phyloP scores from a whole-genome alignment of 2,888 invertebrate genomes.

The Chouioia cunea region DNA sequence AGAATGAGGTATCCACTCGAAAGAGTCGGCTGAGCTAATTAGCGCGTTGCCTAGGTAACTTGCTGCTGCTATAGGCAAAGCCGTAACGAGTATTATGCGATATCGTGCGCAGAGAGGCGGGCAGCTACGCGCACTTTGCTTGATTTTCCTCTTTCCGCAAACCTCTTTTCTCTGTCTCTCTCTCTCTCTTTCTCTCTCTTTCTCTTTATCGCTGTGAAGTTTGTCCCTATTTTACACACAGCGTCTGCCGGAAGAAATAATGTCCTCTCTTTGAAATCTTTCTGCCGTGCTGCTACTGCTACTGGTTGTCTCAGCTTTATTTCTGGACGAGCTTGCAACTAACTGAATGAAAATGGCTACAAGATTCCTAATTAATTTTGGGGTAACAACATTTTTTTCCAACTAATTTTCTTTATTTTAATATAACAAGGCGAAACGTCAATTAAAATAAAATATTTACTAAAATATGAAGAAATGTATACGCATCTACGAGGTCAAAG shows the following conservation, averaged over 20 bases:
- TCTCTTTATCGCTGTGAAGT: not conserved
- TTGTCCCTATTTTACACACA: too few species aligned
- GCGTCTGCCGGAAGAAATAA: conserved; percentile 10
- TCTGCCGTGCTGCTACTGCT: not conserved
- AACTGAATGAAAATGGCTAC: too few species aligned
- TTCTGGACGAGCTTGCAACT: not conserved
- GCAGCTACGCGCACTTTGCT: conserved; percentile 38
- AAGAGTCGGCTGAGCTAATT: conserved; percentile 68
- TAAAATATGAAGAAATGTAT: too few species aligned
- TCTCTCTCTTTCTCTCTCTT: conserved; percentile 11
- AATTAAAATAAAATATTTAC: too few species aligned
- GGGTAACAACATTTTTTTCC: too few species aligned
- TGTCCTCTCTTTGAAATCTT: conserved; percentile 33
- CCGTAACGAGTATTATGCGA: conserved; percentile 25
- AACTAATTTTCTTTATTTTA: too few species aligned
- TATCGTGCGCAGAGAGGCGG: conserved; percentile 47
- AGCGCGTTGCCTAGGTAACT: conserved; percentile 67
- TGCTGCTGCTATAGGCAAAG: conserved; percentile 1
- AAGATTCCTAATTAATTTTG: too few species aligned
- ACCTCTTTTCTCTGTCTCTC: conserved; percentile 40
- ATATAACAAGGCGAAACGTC: too few species aligned
- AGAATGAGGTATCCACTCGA: conserved; percentile 67
- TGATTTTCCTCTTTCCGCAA: conserved; percentile 45
- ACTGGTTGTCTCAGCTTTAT: not conserved
- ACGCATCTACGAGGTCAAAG: not conserved